phyloP scores from a whole-genome alignment of 1,140 invertebrate genomes.

The Aphelinus atriplicis region DNA sequence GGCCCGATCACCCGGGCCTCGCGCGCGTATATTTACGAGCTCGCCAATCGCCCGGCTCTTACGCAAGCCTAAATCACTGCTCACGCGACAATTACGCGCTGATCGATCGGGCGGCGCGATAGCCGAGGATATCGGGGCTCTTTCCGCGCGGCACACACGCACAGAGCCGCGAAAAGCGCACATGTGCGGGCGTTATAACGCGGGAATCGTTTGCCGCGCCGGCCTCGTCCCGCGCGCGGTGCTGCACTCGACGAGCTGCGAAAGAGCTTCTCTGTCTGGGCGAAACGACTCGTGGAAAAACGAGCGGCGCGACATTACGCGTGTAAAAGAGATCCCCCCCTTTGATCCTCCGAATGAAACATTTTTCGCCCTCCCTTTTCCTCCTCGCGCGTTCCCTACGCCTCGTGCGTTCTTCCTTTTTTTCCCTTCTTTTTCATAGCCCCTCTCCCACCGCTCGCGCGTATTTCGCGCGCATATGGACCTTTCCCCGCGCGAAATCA shows the following conservation, averaged over 20 bases:
- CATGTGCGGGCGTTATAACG: constrained; percentile 18
- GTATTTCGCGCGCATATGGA: no score
- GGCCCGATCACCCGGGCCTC: no score
- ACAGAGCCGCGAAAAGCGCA: constrained; percentile 45
- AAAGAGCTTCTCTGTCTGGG: constrained; percentile 31
- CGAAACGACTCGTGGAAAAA: constrained; percentile 40
- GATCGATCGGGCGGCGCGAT: no score
- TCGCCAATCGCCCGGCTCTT: no score
- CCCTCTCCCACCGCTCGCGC: neutral
- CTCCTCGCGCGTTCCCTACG: neutral
- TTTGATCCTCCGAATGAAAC: constrained; percentile 39
- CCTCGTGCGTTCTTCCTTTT: neutral
- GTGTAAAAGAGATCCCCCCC: constrained; percentile 40
- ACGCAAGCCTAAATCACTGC: no score
- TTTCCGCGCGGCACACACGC: no score
- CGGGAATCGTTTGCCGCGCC: constrained; percentile 43
- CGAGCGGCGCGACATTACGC: constrained; percentile 34
- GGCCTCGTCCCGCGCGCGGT: constrained; percentile 4
- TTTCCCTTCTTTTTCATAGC: constrained; percentile 11
- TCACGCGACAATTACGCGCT: no score
- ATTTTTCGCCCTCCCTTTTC: constrained; percentile 27
- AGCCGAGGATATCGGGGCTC: no score
- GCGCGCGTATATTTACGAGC: no score
- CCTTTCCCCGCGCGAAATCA: no score
- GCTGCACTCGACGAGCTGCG: constrained; percentile 13